phyloP scores from a whole-genome alignment of 1,140 invertebrate species.

The Kradibia gibbosae region DNA sequence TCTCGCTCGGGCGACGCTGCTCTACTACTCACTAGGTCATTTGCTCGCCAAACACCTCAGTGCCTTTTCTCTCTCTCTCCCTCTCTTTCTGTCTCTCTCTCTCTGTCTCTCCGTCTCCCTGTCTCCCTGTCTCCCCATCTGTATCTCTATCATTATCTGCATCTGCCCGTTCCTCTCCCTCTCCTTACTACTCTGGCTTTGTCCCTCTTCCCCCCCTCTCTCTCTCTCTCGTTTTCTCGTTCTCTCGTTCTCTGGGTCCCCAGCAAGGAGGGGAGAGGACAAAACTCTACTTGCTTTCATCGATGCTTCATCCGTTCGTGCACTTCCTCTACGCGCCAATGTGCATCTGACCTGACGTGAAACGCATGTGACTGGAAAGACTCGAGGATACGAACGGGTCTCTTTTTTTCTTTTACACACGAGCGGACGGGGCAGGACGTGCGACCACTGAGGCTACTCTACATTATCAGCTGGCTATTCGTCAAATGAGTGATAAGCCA shows the following conservation, averaged over 20 bases:
- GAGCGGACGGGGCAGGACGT: background rate
- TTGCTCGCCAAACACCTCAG: background rate
- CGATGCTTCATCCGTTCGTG: conserved; percentile 23
- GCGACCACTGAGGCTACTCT: background rate
- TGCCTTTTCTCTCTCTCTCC: conserved; percentile 19
- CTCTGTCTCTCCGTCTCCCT: background rate
- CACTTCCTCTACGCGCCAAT: background rate
- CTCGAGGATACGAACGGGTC: background rate
- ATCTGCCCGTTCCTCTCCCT: conserved; percentile 21
- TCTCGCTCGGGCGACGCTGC: conserved; percentile 2
- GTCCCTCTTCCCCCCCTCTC: background rate
- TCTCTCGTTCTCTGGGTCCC: background rate
- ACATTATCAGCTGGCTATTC: conserved; percentile 28
- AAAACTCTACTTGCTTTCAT: background rate
- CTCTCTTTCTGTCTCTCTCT: conserved; percentile 42
- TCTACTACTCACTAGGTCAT: conserved; percentile 34
- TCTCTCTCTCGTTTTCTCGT: background rate
- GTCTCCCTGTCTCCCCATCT: background rate
- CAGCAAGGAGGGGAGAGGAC: background rate
- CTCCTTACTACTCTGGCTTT: background rate
- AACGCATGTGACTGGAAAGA: background rate
- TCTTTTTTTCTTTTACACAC: background rate
- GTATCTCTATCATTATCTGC: conserved; percentile 34
- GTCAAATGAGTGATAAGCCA: conserved; percentile 30
- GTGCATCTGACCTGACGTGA: background rate